Evolutionary conservation across 1,140 invertebrate species (phyloP).

Genomic region (Leptinotarsa defecta): DNA sequence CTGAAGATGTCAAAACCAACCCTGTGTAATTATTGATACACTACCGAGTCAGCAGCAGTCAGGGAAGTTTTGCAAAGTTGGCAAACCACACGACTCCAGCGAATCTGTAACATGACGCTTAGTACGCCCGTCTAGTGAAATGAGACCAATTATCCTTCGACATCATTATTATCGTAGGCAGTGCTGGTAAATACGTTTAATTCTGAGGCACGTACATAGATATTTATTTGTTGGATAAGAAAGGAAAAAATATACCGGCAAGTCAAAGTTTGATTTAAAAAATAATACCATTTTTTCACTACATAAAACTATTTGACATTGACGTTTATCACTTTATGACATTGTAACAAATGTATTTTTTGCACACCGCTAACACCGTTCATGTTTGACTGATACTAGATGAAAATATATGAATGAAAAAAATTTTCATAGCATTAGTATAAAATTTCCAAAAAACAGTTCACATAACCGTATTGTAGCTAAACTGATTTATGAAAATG

Average conservation of each 20-base stretch:
- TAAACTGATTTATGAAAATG: too few species aligned
- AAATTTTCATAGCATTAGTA: too few species aligned
- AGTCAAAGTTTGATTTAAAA: too few species aligned
- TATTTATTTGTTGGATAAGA: background rate
- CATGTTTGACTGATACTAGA: too few species aligned
- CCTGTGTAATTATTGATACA: slow-evolving; percentile 2
- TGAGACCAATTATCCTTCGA: slow-evolving; percentile 25
- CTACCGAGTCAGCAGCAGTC: slow-evolving; percentile 22
- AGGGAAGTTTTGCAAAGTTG: slow-evolving; percentile 28
- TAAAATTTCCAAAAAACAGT: too few species aligned
- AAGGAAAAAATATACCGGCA: background rate
- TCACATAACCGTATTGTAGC: too few species aligned
- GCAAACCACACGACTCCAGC: slow-evolving; percentile 27
- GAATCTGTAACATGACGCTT: slow-evolving; percentile 15
- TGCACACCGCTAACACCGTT: too few species aligned
- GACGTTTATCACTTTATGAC: too few species aligned
- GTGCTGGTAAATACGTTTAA: slow-evolving; percentile 21
- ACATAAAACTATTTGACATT: too few species aligned
- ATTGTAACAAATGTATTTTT: too few species aligned
- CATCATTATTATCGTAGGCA: slow-evolving; percentile 16
- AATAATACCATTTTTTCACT: too few species aligned
- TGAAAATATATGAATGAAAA: too few species aligned
- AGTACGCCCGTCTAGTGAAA: slow-evolving; percentile 18
- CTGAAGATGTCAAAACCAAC: background rate
- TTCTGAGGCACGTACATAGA: slow-evolving; percentile 2